Evolutionary conservation across 2,113 vertebrate species (phyloP).

Genomic region (Chionomys nivalis): DNA sequence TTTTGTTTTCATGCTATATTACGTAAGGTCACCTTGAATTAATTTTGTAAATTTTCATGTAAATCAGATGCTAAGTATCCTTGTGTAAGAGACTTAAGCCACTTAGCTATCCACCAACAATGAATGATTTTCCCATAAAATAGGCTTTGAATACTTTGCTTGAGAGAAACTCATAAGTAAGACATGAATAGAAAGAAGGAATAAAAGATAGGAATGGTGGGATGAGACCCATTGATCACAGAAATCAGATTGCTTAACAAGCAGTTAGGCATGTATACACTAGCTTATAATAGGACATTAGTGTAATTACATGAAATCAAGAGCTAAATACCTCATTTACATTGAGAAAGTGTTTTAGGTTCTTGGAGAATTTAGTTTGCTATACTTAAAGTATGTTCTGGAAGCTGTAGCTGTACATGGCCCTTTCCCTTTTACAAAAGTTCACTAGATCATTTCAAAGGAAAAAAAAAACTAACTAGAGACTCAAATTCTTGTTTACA

Average conservation of each 20-base stretch:
- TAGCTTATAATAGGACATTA: neutral
- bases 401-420: neutral
- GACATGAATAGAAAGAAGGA: neutral
- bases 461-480: neutral
- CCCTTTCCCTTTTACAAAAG: neutral
- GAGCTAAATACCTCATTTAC: neutral
- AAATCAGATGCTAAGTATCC: neutral
- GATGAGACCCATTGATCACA: neutral
- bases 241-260: neutral
- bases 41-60: neutral
- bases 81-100: neutral
- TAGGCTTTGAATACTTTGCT: neutral
- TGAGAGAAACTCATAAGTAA: neutral
- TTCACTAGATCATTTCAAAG: neutral
- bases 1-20: neutral
- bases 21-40: neutral
- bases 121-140: neutral
- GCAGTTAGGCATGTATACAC: neutral
- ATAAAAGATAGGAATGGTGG: neutral
- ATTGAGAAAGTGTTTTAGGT: slow-evolving; percentile 8
- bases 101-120: neutral
- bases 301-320: neutral
- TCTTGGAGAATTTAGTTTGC: neutral
- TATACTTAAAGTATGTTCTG: neutral
- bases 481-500: neutral